Evolutionary conservation across 2,797 vertebrate species (phyloP), one percentile per base, ranked within the genome.

Genomic region (Botia kubotai): DNA sequence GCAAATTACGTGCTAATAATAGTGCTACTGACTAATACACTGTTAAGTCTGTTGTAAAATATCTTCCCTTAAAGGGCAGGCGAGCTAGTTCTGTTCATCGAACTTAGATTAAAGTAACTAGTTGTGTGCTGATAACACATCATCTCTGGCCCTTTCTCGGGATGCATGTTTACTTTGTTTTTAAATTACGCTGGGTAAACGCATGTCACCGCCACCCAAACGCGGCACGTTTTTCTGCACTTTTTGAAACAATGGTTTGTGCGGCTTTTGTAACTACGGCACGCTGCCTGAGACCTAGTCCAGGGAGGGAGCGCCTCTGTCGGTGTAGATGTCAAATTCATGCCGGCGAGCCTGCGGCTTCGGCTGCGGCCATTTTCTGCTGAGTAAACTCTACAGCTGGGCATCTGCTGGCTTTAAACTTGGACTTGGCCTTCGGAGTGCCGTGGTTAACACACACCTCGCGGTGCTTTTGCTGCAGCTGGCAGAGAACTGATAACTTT

Each of bases 351-450:
- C 88, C 86, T 63, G 85, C 86, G 84, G 87, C 87, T 90, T 90
- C 88, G 88, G 87, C 87, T 90, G 90, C 88, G 88, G 94, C 95
- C 94, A 95, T 95, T 93, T 95, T 95, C 93, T 92, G 91, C 92
- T 91, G 89, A 87, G 80, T 72, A 77, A 82, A 83, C 83, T 84
- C 70, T 46, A 50, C 75, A 21, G 65, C 60, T 80, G 79, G 79
- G 70, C 71, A 72, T 77, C 74, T 63, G 16, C 63, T 67, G 78
- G 86, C 75, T 86, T 84, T 84, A 80, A 87, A 87, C 85, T 89
- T 88, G 50, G 86, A 82, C 84, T 83, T 87, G 87, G 87, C 86
- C 86, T 85, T 80, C 50, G 11, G 62, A n/a, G 80, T 87, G 70
- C 77, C 33, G 77, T 55, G 81, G 72, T 66, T 62, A 82, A 48